These are phyloP conservation scores for Scaptomyza montana DNA, from an alignment of 1,140 invertebrate species.

Conservation along the genomic window DNA sequence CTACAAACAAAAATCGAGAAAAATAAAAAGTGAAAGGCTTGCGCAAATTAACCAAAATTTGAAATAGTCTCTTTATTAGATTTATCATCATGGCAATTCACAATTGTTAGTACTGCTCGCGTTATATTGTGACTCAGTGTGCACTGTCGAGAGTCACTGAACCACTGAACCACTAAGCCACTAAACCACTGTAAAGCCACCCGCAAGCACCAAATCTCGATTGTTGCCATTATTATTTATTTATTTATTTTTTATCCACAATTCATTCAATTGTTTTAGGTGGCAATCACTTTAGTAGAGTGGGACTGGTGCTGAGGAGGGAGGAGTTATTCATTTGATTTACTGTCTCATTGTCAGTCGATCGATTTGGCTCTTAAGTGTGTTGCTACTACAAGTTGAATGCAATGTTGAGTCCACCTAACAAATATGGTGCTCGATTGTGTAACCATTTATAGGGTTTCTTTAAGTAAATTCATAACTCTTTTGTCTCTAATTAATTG, in stretches of 20 bases:
- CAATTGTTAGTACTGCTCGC: slow-evolving; percentile 31
- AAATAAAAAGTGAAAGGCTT: slow-evolving; percentile 70
- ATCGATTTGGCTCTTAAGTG: slow-evolving; percentile 32
- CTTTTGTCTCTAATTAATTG: neutral
- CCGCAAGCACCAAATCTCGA: slow-evolving; percentile 6
- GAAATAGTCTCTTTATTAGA: slow-evolving; percentile 64
- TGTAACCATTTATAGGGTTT: slow-evolving; percentile 31
- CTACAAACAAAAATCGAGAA: neutral
- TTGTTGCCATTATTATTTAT: slow-evolving; percentile 1
- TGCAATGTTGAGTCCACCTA: slow-evolving; percentile 35
- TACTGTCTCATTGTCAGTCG: slow-evolving; percentile 23
- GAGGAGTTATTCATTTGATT: slow-evolving; percentile 11
- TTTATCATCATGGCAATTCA: slow-evolving; percentile 60
- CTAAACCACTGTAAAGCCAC: neutral
- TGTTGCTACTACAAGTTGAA: slow-evolving; percentile 35
- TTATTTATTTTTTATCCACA: slow-evolving; percentile 6
- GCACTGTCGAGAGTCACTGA: slow-evolving; percentile 22
- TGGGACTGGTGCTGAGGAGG: neutral
- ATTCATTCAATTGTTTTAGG: slow-evolving; percentile 13
- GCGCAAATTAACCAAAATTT: slow-evolving; percentile 67
- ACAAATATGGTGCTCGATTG: slow-evolving; percentile 28
- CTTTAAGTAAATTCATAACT: neutral
- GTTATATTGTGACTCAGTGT: slow-evolving; percentile 39
- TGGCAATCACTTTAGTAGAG: no score
- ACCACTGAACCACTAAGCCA: slow-evolving; percentile 1